Evolutionary conservation across 2,888 invertebrate genomes (phyloP).

Genomic region (Antheraea yamamai): DNA sequence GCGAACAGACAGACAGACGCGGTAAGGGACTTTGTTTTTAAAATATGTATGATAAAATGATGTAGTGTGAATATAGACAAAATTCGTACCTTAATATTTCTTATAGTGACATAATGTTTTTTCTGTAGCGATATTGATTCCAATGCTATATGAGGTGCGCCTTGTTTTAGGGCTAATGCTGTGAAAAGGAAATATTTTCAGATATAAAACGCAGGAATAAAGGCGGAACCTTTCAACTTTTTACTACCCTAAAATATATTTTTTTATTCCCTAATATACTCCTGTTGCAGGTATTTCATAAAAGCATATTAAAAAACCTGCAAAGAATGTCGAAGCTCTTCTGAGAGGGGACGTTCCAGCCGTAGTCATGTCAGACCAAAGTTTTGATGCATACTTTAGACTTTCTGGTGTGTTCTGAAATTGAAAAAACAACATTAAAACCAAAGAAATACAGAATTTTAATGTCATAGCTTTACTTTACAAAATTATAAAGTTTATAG

Average conservation of each 20-base stretch:
- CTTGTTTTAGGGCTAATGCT: slow-evolving; percentile 86
- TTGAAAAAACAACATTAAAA: neutral
- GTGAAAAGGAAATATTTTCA: slow-evolving; percentile 28
- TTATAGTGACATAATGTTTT: slow-evolving; percentile 85
- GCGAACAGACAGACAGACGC: too few species aligned
- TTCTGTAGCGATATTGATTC: slow-evolving; percentile 83
- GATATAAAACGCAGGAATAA: neutral
- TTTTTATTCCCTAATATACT: neutral
- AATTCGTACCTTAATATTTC: slow-evolving; percentile 84
- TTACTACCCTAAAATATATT: neutral
- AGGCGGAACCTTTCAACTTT: neutral
- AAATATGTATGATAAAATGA: too few species aligned
- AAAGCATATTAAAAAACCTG: slow-evolving; percentile 50
- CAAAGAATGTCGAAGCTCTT: slow-evolving; percentile 84
- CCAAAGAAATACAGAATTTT: neutral
- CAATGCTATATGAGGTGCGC: slow-evolving; percentile 84
- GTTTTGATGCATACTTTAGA: slow-evolving; percentile 82
- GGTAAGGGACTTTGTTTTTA: too few species aligned
- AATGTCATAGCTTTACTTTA: neutral
- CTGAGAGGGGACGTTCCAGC: slow-evolving; percentile 83
- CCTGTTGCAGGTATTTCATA: neutral
- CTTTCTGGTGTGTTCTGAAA: slow-evolving; percentile 86
- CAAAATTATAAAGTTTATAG: neutral
- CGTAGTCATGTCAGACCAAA: slow-evolving; percentile 83
- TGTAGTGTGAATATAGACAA: neutral